Base-by-base conservation (phyloP, 2,797 vertebrate species). In the Rhinella marina region DNA sequence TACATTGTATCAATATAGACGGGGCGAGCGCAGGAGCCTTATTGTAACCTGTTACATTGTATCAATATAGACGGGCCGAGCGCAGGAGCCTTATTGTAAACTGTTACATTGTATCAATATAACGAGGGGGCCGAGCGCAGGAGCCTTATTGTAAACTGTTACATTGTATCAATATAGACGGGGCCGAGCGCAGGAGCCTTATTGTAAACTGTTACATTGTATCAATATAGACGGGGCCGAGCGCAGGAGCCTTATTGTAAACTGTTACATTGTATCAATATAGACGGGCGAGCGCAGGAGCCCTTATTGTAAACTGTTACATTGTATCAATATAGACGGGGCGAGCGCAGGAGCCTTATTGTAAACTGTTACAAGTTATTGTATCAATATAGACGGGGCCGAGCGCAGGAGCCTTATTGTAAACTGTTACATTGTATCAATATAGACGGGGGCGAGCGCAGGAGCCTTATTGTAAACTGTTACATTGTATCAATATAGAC, bases 41-140 rank as follows among this genome's bases (percentile, higher is more conserved):
- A 19, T 27, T 29, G 64, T 56, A 29, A 59, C 61, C 48, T 27
- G 54, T 52, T n/a, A 29, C 82, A 59, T 75, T 87, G n/a, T 64
- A 29, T 73, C 76, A 73, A 81, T 32, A 32, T 4, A 32, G 32
- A 32, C 32, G 32, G 2, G 19, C 21, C 11, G 27, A 12, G 57
- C 14, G 16, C 19, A 64, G 41, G 80, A 62, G 11, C 41, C 41
- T 10, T 56, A 11, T 27, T 29, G 64, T 56, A 29, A 59, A 75
- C 48, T 50, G 54, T 52, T 32, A 29, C 82, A 57, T 75, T 87
- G n/a, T 62, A 50, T 73, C 76, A 73, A 81, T 56, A n/a, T n/a
- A n/a, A n/a, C n/a, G n/a, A n/a, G n/a, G n/a, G n/a, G n/a, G n/a
- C n/a, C n/a, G n/a, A n/a, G n/a, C n/a, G n/a, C n/a, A n/a, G n/a